Evolutionary conservation across 2,797 vertebrate species (phyloP).

Genomic region (Catharus ustulatus): DNA sequence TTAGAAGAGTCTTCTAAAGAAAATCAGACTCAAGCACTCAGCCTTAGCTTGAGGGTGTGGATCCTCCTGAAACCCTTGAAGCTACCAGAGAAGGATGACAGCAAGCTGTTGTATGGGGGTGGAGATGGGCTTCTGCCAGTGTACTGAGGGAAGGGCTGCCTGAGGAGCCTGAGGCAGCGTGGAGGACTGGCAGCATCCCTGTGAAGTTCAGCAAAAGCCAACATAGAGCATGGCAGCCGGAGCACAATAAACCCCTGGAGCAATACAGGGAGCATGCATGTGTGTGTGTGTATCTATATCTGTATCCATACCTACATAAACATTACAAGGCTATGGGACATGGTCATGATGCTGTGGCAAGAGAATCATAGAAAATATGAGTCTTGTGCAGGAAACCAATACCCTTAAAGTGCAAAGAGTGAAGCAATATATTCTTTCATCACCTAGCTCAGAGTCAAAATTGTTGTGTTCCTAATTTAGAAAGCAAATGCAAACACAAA

Average conservation of each 20-base stretch:
- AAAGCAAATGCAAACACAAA: not conserved
- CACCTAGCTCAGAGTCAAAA: not conserved
- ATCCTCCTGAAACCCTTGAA: not conserved
- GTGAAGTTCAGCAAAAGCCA: not conserved
- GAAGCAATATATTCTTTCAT: not conserved
- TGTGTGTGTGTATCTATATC: too few relatives aligned
- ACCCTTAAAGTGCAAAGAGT: not conserved
- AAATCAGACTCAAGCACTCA: not conserved
- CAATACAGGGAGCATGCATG: fast-evolving
- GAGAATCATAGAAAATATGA: not conserved
- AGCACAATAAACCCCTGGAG: not conserved
- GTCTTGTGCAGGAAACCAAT: not conserved
- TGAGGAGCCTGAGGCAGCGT: not conserved
- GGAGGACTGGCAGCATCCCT: not conserved
- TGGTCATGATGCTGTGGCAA: not conserved
- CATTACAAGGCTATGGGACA: not conserved
- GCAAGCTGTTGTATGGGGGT: not conserved
- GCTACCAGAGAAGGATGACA: not conserved
- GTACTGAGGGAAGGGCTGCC: not conserved
- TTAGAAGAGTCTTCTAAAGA: not conserved
- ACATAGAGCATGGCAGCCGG: fast-evolving
- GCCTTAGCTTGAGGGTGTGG: not conserved
- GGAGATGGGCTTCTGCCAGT: not conserved
- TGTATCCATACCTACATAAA: fast-evolving
- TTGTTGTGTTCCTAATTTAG: not conserved